Conservation (phyloP, 2,888 invertebrate species). For the Toxonevra muliebris region DNA sequence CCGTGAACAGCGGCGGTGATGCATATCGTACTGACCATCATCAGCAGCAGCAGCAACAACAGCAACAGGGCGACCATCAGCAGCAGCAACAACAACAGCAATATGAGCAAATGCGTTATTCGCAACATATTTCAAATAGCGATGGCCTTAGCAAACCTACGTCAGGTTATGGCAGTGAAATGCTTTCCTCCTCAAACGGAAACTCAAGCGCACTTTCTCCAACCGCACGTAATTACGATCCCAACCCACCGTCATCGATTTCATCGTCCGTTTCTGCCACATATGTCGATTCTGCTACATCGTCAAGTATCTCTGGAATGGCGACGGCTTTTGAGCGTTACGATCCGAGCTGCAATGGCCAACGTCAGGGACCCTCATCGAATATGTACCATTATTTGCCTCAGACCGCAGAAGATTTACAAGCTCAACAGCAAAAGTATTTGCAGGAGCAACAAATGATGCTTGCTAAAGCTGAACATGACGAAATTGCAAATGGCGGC, state of each 20-base stretch:
- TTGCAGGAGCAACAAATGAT: slow-evolving; percentile 69
- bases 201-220: slow-evolving; percentile 53
- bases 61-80: slow-evolving; percentile 56
- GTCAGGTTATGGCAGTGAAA: slow-evolving; percentile 47
- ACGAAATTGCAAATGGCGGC: slow-evolving; percentile 67
- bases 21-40: slow-evolving; percentile 49
- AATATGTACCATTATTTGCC: slow-evolving; percentile 72
- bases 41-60: slow-evolving; percentile 66
- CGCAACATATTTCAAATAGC: slow-evolving; percentile 68
- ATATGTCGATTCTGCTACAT: slow-evolving; percentile 46
- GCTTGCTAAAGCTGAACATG: slow-evolving; percentile 77
- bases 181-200: slow-evolving; percentile 45
- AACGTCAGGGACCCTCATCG: slow-evolving; percentile 62
- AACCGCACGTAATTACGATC: slow-evolving; percentile 54
- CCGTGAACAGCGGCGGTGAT: slow-evolving; percentile 37
- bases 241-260: slow-evolving; percentile 51
- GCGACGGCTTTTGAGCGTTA: slow-evolving; percentile 73
- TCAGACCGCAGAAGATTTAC: slow-evolving; percentile 69
- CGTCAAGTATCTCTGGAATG: slow-evolving; percentile 52
- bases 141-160: slow-evolving; percentile 61
- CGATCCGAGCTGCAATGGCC: slow-evolving; percentile 68
- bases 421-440: slow-evolving; percentile 69
- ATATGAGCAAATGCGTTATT: slow-evolving; percentile 65
- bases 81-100: slow-evolving; percentile 55
- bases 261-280: slow-evolving; percentile 45